Base-by-base conservation (phyloP, 2,113 vertebrate species). In the Cyprinodon brontotheroides region DNA sequence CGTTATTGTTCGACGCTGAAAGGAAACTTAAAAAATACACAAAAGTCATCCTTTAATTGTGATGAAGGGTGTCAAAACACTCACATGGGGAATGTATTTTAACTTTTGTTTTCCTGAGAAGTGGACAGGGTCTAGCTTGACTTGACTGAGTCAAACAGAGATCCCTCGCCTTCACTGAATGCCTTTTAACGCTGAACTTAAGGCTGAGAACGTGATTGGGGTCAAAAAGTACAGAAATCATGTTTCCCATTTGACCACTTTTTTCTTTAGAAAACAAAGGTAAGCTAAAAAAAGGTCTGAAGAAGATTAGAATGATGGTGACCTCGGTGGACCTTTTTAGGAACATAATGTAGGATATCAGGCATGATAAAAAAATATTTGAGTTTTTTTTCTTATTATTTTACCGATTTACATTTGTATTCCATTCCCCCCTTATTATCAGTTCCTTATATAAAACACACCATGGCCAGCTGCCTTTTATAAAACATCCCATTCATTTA, bases 51-150 rank as follows among this genome's bases (percentile, higher is more conserved):
- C 13, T 4, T 57, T 60, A 39, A 80, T 71, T 13, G 67, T 70
- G 17, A 70, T 3, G 3, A 48, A 65, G 41, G 41, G 77, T 89
- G 75, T 85, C 61, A 85, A 68, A 53, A 75, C 70, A 82, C 70
- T 72, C 59, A 4, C 65, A 14, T 39, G 15, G 57, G 53, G 41
- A 37, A 70, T 11, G 0, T 37, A 15, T 20, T 40, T 53, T 87
- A 74, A 79, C 64, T 90, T 90, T 88, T 86, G 88, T 78, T 89
- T 92, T 92, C 84, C 77, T 62, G n/a, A 83, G 89, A 91, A 91
- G 77, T 83, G 45, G 76, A 67, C 69, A 37, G 62, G 81, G 60
- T 47, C 47, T 38, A 6, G 12, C 9, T 67, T 40, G 29, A 36
- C 5, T 72, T 68, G 66, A 74, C 39, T 88, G 70, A 82, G 13